These are phyloP conservation scores for Mergus octosetaceus DNA, from an alignment of 2,797 vertebrate species.

Conservation along the genomic window DNA sequence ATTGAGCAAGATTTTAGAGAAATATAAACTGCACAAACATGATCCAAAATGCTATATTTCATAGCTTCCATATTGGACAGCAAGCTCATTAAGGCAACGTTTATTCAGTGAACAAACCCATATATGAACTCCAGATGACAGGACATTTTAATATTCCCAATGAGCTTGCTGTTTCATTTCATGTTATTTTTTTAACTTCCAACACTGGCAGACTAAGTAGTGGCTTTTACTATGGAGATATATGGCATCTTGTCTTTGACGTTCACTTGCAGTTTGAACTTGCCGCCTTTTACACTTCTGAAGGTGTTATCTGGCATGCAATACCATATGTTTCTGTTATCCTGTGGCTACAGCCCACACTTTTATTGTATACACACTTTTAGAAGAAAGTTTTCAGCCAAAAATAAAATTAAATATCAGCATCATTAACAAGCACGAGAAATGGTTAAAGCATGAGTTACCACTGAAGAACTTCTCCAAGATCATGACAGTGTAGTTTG, in stretches of 20 bases:
- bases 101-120: not conserved
- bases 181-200: not conserved
- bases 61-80: not conserved
- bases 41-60: not conserved
- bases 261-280: not conserved
- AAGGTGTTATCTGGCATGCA: conserved; percentile 6
- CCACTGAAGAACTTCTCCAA: not conserved
- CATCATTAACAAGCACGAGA: not conserved
- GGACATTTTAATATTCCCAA: not conserved
- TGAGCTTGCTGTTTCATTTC: not conserved
- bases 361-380: not conserved
- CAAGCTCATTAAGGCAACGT: not conserved
- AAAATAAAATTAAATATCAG: not conserved
- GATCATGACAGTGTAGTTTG: conserved; percentile 16
- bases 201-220: not conserved
- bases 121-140: not conserved
- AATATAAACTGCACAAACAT: not conserved
- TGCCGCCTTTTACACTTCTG: not conserved
- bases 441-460: not conserved
- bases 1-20: not conserved
- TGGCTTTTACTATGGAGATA: not conserved
- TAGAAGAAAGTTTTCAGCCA: not conserved
- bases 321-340: conserved; percentile 8
- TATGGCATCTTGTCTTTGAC: not conserved
- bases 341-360: not conserved